These are phyloP conservation scores for Anguilla megastoma DNA, from an alignment of 2,797 vertebrate genomes.

Conservation along the genomic window DNA sequence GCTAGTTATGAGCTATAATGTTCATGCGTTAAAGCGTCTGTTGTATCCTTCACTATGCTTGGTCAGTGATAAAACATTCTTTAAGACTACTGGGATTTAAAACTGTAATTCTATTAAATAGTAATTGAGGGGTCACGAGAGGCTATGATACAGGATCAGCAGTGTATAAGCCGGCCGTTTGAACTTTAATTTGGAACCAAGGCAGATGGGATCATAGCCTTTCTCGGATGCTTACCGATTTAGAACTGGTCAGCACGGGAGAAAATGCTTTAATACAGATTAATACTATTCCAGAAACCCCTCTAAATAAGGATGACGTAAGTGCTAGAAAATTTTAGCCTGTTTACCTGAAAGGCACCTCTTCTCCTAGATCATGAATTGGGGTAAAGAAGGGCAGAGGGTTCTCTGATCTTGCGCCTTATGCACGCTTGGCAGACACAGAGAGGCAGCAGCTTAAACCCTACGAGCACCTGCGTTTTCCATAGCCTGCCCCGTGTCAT, in stretches of 20 bases:
- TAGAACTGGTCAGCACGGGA: constrained; percentile 60
- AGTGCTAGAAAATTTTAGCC: constrained; percentile 63
- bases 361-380: neutral
- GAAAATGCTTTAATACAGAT: constrained; percentile 73
- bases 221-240: constrained; percentile 67
- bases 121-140: constrained; percentile 77
- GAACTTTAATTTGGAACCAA: constrained; percentile 78
- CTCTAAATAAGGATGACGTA: constrained; percentile 71
- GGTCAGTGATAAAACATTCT: constrained; percentile 63
- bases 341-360: constrained; percentile 44
- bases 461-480: constrained; percentile 71
- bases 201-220: constrained; percentile 78
- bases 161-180: constrained; percentile 71
- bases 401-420: constrained; percentile 69
- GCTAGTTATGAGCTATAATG: constrained; percentile 5
- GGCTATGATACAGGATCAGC: constrained; percentile 80
- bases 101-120: constrained; percentile 80
- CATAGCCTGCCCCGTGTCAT: constrained; percentile 66
- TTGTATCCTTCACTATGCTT: constrained; percentile 43
- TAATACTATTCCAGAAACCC: constrained; percentile 65
- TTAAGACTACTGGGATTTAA: constrained; percentile 74
- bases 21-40: neutral
- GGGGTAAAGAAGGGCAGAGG: constrained; percentile 43
- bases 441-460: constrained; percentile 70
- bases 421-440: constrained; percentile 68